Evolutionary conservation across 1,140 invertebrate species (phyloP), one percentile per base, ranked within the genome.

Genomic region (Cydia fagiglandana): DNA sequence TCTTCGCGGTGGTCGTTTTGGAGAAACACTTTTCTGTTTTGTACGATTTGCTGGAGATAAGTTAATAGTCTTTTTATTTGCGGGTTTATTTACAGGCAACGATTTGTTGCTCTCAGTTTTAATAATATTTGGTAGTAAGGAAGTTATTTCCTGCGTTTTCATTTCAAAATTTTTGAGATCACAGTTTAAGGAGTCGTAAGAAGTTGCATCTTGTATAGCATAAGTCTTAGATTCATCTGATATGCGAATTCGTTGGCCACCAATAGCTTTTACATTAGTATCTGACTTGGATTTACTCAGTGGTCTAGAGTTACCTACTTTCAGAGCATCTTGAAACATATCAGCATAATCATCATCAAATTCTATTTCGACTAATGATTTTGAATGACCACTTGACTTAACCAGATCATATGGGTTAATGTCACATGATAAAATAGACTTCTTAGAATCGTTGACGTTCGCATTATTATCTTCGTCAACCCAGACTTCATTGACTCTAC

Each of bases 321-420:
- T 90, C 56, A 84, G 75, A 53, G 88, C 84, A 75, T 88, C 85
- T 80, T 88, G 81, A 81, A 90, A 90, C n/a, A 88, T 83, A 56
- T 91, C 86, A 73, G 80, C 84, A 84, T 84, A 93, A 34, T 90
- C 88, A 79, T 92, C 90, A 76, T 91, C 89, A 79, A 91, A 91
- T 76, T 91, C 90, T 76, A 91, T 88, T 83, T 91, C 88, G 13
- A 82, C 86, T 78, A 88, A 79, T 24, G 89, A 91, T 70, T 91
- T 92, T 7, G 84, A 86, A 76, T 41, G 80, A 20, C 87, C 88
- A 73, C 84, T 86, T 75, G 88, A 87, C 78, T 95, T 95, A 73
- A 97, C 95, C 77, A 98, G 91, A 73, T 97, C 96, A 83, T 98
- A 98, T 5, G 97, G 96, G 91, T 97, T 97, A 13, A 97, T 96